Evolutionary conservation across 2,797 vertebrate species (phyloP), one percentile per base, ranked within the genome.

Genomic region (Propithecus perrieri): DNA sequence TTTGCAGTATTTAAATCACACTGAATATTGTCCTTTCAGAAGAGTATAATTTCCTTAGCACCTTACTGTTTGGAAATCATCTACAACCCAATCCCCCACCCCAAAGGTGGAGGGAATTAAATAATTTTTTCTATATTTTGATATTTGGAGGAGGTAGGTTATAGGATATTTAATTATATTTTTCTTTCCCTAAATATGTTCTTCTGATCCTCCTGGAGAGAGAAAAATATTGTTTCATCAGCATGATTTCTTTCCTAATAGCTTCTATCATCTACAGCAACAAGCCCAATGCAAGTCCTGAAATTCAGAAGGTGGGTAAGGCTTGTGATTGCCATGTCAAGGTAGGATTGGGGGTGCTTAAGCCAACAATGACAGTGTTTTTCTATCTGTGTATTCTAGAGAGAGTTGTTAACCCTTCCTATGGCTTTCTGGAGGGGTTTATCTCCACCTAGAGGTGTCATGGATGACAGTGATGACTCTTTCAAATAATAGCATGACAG

Each of bases 321-420:
- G 96, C 76, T 97, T 97, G 81, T 86, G 79, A n/a, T 94, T 95
- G 41, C 95, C 96, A 91, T 94, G 63, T 95, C 88, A 96, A 97
- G 95, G 97, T 97, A 97, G 93, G 95, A 97, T 80, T 72, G 65
- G 38, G 53, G 53, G 22, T 97, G 46, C 26, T 89, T 85, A 61
- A 90, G 18, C 28, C 59, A 94, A 89, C 22, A 67, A 13, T 71
- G 30, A 20, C 4, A 50, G 59, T 89, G 18, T 46, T 95, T 96
- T 92, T 91, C 85, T 71, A n/a, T 69, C 33, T 91, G n/a, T 30
- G 24, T 74, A 67, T 76, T 41, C 63, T 53, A 87, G 80, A 85
- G 22, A 57, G 11, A 15, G 50, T 75, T 85, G 80, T 96, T 95
- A 97, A 96, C 86, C 59, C 80, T 96, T 93, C 10, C 61, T 76